These are phyloP conservation scores for Stictonetta naevosa DNA, from an alignment of 2,113 vertebrate genomes.

Conservation along the genomic window DNA sequence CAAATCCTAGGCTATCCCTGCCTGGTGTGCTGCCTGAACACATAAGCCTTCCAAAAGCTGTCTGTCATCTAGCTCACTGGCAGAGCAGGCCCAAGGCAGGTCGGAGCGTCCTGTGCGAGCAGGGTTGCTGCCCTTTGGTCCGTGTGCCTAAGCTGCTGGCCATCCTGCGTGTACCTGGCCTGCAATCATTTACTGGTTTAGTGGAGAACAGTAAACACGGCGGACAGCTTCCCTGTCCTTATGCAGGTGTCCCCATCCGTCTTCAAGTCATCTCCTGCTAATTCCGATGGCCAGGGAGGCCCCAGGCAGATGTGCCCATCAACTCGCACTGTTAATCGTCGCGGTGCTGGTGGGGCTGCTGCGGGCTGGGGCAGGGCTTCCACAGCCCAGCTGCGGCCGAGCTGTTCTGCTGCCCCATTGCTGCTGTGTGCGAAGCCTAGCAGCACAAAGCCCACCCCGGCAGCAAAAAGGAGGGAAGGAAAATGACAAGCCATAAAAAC, in stretches of 20 bases:
- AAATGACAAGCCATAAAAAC: not conserved
- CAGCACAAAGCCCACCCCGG: not conserved
- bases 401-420: not conserved
- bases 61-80: not conserved
- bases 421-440: not conserved
- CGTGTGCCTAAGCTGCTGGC: not conserved
- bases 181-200: conserved; percentile 3
- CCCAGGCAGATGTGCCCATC: not conserved
- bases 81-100: not conserved
- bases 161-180: not conserved
- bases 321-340: not conserved
- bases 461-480: not conserved
- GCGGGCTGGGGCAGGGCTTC: not conserved
- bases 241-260: not conserved
- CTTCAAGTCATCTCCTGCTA: not conserved
- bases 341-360: rapidly evolving
- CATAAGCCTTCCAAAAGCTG: not conserved
- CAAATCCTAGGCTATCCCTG: not conserved
- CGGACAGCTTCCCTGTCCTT: not conserved
- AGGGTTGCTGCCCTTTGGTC: not conserved
- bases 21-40: not conserved
- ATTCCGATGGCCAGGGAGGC: not conserved
- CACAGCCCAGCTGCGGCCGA: rapidly evolving
- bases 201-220: not conserved
- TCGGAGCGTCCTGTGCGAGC: not conserved